Base-by-base conservation (phyloP, 2,797 vertebrate genomes). In the Anolis apletophallus region DNA sequence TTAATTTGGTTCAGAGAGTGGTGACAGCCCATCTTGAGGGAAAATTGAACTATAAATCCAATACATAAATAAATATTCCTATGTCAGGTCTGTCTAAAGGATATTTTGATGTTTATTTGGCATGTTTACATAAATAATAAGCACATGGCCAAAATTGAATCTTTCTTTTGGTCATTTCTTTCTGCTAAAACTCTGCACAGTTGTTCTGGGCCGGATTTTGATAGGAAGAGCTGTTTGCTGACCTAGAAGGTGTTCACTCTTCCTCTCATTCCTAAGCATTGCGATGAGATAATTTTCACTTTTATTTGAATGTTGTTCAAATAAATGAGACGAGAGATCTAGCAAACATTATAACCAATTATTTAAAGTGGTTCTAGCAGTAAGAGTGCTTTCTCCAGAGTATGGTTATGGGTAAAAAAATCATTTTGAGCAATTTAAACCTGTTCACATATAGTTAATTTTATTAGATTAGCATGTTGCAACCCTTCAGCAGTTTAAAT, bases 241-340 rank as follows among this genome's bases (percentile, higher is more conserved):
- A 36, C 76, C 86, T 75, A 75, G 81, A 91, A 86, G 75, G 61
- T 78, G 16, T 14, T 64, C 54, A 71, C 85, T n/a, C 75, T 23
- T 55, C 5, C 52, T 71, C 26, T 79, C 75, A 72, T 52, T 68
- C 40, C 68, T 14, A 61, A 69, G 75, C 3, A 40, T 88, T 64
- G 54, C 46, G 19, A 8, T 12, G 57, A 78, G 84, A 81, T 46
- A 12, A 16, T 64, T 84, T 64, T 50, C 29, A 52, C n/a, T 88
- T 80, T 64, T 77, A 54, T 87, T 23, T 76, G 52, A 71, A 14
- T 11, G 6, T 21, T 85, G 57, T 23, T 87, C n/a, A 34, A 88
- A 50, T 76, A 80, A 69, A 29, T 57, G 73, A 34, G 81, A 34
- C 77, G 84, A 23, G 54, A 40, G 50, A 40, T 82, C 80, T 88